phyloP scores from a whole-genome alignment of 1,140 invertebrate genomes.

The Yoshiicerus persimilis region DNA sequence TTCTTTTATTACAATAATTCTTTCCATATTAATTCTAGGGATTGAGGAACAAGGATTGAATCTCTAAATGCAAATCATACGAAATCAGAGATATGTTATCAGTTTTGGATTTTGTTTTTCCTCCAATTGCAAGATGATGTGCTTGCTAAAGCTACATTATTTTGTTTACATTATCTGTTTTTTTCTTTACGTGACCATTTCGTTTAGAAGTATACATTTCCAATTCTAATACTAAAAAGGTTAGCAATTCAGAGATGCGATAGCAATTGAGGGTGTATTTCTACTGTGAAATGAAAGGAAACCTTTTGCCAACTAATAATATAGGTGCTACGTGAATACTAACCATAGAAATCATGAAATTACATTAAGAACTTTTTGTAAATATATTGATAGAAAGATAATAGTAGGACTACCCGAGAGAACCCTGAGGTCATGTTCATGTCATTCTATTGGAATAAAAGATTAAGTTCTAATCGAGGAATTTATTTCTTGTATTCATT shows the following conservation, averaged over 20 bases:
- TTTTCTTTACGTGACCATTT: neutral
- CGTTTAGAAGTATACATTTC: neutral
- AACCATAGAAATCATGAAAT: neutral
- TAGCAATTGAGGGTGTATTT: neutral
- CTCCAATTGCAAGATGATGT: neutral
- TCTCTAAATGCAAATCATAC: neutral
- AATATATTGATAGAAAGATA: neutral
- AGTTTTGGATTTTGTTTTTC: neutral
- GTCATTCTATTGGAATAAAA: neutral
- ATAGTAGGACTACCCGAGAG: neutral
- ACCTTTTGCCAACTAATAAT: neutral
- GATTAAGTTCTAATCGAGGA: neutral
- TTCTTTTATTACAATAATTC: neutral
- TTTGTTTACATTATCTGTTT: neutral
- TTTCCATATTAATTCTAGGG: neutral
- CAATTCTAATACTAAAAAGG: neutral
- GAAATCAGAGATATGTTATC: neutral
- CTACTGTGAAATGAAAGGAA: no score
- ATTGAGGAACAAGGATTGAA: neutral
- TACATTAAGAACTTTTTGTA: no score
- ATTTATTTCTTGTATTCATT: conserved; percentile 10
- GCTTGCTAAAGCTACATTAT: neutral
- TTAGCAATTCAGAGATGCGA: neutral
- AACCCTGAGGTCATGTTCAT: neutral
- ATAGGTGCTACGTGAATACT: neutral